These are phyloP conservation scores for Peromyscus californicus DNA, from an alignment of 2,113 vertebrate genomes.

Conservation along the genomic window DNA sequence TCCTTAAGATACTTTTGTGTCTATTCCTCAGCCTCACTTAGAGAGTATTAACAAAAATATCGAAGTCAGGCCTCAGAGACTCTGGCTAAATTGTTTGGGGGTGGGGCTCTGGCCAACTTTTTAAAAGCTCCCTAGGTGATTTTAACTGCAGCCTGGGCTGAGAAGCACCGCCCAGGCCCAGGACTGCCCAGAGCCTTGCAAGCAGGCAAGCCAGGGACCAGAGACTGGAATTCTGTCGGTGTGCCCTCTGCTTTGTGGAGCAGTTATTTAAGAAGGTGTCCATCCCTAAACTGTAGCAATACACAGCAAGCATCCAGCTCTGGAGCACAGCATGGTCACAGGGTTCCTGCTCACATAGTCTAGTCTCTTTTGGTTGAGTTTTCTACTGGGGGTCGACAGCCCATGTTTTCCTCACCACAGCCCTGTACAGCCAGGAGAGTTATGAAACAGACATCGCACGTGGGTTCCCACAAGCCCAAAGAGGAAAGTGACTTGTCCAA, in stretches of 20 bases:
- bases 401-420: not conserved
- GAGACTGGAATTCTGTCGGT: not conserved
- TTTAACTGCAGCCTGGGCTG: not conserved
- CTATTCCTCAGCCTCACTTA: constrained; percentile 23
- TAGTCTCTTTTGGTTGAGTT: not conserved
- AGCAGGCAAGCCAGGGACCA: not conserved
- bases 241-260: not conserved
- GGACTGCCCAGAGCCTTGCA: not conserved
- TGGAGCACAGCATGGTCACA: not conserved
- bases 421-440: not conserved
- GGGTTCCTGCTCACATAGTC: not conserved
- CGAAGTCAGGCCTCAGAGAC: constrained; percentile 7
- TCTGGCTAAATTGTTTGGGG: constrained; percentile 47
- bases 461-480: not conserved
- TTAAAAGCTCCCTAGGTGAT: constrained; percentile 56
- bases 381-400: not conserved
- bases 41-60: constrained; percentile 54
- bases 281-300: not conserved
- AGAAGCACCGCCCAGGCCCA: not conserved
- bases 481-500: not conserved
- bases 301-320: not conserved
- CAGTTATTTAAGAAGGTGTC: not conserved
- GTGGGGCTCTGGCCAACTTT: not conserved
- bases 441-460: not conserved
- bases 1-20: constrained; percentile 44